Base-by-base conservation (phyloP, 37 sponge, comb jelly and placozoan species). In the Aphrocallistes beatrix region DNA sequence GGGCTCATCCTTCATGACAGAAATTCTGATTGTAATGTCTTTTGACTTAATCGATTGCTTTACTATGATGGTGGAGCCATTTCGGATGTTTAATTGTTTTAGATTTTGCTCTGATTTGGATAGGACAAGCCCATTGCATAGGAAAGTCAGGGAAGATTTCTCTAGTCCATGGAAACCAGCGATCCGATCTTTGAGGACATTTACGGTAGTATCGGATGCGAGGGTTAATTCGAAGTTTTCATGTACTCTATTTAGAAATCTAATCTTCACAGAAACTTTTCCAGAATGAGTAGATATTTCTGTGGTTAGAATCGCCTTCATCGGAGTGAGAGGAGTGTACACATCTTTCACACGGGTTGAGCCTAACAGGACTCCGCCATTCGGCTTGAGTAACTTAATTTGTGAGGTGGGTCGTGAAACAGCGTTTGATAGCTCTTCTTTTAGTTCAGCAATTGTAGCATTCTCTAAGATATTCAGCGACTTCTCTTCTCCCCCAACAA, bases 401-500 rank as follows among this genome's bases (percentile, higher is more conserved):
- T 60, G 75, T 60, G 75, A 60, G 3, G n/a, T 30, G 25, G 75
- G 75, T 3, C n/a, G 75, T 60, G 75, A 60, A 28, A 60, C 28
- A 28, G n/a, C 6, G 34, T 60, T 60, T 60, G 75, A 60, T 25
- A 60, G 25, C 75, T 60, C 75, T 13, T 60, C 75, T 60, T 60
- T 60, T 28, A 60, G 34, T 60, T 60, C 75, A 25, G 75, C 75
- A 60, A 60, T 30, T 32, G 75, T 60, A 25, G 75, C 75, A 60
- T 3, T 60, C n/a, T 60, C 75, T 28, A 30, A 3, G 3, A 60
- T 30, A 60, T 60, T 60, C 1, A 60, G 28, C n/a, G 75, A 60
- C 1, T 25, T 60, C 75, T 60, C 75, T 60, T 60, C 75, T 32
- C 75, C 75, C n/a, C n/a, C n/a, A 60, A 60, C 34, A 60, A 60